phyloP scores from a whole-genome alignment of 2,888 invertebrate species.

The Leptopilina drosophilae region DNA sequence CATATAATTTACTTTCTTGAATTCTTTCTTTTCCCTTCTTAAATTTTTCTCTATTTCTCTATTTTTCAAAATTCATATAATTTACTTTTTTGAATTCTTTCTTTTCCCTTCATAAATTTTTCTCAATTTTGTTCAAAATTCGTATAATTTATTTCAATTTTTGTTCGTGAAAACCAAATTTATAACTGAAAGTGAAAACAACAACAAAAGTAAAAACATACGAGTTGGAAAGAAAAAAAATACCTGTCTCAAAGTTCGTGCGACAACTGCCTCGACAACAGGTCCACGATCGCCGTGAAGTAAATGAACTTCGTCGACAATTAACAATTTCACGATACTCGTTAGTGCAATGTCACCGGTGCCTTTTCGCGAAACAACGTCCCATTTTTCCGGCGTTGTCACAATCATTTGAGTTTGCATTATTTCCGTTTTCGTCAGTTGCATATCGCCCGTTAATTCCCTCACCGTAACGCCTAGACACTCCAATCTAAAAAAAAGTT shows the following conservation, averaged over 20 bases:
- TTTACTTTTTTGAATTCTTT: too few relatives aligned
- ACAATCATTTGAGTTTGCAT: constrained; percentile 98
- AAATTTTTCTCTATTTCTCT: too few relatives aligned
- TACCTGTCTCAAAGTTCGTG: constrained; percentile 93
- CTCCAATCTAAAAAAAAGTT: constrained; percentile 79
- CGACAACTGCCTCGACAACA: constrained; percentile 97
- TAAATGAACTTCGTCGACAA: constrained; percentile 98
- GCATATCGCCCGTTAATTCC: constrained; percentile 99
- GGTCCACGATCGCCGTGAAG: constrained; percentile 98
- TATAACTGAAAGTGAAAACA: too few relatives aligned
- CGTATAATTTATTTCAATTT: too few relatives aligned
- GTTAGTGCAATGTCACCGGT: constrained; percentile 93
- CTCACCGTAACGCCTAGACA: constrained; percentile 89
- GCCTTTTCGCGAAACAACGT: constrained; percentile 97
- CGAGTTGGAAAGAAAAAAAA: neutral
- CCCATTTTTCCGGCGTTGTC: constrained; percentile 99
- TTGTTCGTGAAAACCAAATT: too few relatives aligned
- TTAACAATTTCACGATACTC: constrained; percentile 93
- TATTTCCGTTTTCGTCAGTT: constrained; percentile 95
- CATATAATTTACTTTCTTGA: too few relatives aligned
- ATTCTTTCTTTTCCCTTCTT: too few relatives aligned
- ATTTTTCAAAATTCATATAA: too few relatives aligned
- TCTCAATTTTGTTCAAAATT: too few relatives aligned
- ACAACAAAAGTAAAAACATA: too few relatives aligned
- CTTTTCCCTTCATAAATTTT: too few relatives aligned